Base-by-base conservation (phyloP, 1,140 invertebrate species). In the Campoletis sonorensis region DNA sequence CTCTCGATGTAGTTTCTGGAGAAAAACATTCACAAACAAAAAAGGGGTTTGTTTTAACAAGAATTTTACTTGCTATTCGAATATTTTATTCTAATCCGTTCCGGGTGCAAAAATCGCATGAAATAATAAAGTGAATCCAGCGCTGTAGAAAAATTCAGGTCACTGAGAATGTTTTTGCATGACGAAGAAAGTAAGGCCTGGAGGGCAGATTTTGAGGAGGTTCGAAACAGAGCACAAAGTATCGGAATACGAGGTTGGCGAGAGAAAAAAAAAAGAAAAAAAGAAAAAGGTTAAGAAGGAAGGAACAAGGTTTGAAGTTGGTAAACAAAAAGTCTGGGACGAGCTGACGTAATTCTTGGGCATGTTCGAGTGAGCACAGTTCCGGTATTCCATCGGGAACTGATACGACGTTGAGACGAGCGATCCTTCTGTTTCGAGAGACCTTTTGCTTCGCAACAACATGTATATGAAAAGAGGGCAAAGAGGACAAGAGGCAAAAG, bases 351-450 rank as follows among this genome's bases (percentile, higher is more conserved):
- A 26, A 64, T 64, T 23, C 61, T 64, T 16, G 61, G 61, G 61
- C 61, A 64, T 64, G 61, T 64, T 64, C 11, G 61, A 64, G 21
- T 27, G 21, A 64, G 61, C 61, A 64, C 61, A 64, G 61, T 64
- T 64, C 61, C 61, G 61, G 23, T 64, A 64, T 64, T 64, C 61
- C 61, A 64, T 64, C 61, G 61, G 61, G 61, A 64, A 26, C 61
- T 26, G 61, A 64, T 64, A 64, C 61, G 18, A n/a, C 61, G 61
- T 26, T 8, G 8, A 64, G 21, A 26, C 61, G n/a, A 64, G n/a
- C n/a, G 11, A 45, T 23, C 51, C 11, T 64, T 3, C 23, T 13
- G 61, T 16, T 64, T 64, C 61, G 16, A n/a, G 51, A 64, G 23
- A 26, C 23, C 23, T 26, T 23, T 26, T 26, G 23, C n/a, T 27